Conservation (phyloP, 2,113 vertebrate species). For the Pachypanchax playfairii region DNA sequence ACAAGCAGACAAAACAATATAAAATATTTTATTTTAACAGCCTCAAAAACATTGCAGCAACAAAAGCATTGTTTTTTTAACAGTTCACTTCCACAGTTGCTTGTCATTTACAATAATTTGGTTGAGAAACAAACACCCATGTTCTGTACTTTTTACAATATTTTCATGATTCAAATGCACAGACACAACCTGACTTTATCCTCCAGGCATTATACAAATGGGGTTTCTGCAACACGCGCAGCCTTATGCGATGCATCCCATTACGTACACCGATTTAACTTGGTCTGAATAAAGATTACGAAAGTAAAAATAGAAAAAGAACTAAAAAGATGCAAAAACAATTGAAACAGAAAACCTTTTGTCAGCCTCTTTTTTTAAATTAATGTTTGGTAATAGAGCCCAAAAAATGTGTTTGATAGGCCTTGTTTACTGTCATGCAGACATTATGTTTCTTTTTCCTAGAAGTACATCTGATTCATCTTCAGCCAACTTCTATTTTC, state of each 20-base stretch:
- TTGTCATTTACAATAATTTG: not conserved
- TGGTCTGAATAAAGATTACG: conserved; percentile 34
- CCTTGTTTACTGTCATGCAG: conserved; percentile 14
- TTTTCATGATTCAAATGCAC: conserved; percentile 22
- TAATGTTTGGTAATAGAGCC: conserved; percentile 1
- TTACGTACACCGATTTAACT: conserved; percentile 15
- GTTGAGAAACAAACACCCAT: conserved; percentile 19
- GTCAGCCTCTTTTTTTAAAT: conserved; percentile 1
- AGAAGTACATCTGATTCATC: conserved; percentile 16
- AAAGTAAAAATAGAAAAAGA: conserved; percentile 1
- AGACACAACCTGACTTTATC: conserved; percentile 16
- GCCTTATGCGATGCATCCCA: not conserved
- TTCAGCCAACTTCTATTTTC: conserved; percentile 7
- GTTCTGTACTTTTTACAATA: conserved; percentile 20
- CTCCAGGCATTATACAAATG: conserved; percentile 23
- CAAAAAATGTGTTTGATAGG: conserved; percentile 19
- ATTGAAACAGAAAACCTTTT: not conserved
- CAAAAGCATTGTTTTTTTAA: not conserved
- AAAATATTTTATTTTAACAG: conserved; percentile 1
- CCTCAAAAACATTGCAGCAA: not conserved
- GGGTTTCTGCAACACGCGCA: conserved; percentile 2
- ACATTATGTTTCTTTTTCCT: conserved; percentile 5
- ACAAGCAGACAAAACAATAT: not conserved
- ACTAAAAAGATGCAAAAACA: not conserved
- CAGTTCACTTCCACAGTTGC: not conserved